These are phyloP conservation scores for Sturmia bella DNA, from an alignment of 2,888 invertebrate genomes.

Conservation along the genomic window DNA sequence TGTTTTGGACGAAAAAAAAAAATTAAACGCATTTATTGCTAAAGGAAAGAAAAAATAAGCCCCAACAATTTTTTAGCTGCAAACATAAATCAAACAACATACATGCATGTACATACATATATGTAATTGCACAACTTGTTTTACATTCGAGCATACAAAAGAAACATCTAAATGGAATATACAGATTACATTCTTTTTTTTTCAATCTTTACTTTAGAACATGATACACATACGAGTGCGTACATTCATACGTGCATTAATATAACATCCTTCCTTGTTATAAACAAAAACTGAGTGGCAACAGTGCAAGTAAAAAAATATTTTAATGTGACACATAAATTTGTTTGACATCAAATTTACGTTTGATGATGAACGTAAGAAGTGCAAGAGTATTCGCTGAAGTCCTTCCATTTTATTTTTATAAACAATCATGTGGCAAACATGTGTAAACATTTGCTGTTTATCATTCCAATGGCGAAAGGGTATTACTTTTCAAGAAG, in stretches of 20 bases:
- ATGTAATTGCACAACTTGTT: neutral
- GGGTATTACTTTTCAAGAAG: slow-evolving; percentile 23
- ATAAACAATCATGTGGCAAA: slow-evolving; percentile 42
- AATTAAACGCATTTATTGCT: neutral
- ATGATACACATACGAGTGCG: too few species aligned
- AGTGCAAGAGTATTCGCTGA: slow-evolving; percentile 38
- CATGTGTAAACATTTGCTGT: slow-evolving; percentile 45
- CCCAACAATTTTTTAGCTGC: slow-evolving; percentile 12
- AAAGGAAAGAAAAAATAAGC: neutral
- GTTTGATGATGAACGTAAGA: slow-evolving; percentile 6
- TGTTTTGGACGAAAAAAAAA: neutral
- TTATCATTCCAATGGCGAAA: neutral
- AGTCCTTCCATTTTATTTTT: slow-evolving; percentile 34
- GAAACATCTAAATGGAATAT: neutral
- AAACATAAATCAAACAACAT: slow-evolving; percentile 2
- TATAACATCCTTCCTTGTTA: neutral
- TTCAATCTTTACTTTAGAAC: neutral
- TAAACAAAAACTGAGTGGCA: slow-evolving; percentile 1
- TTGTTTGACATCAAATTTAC: slow-evolving; percentile 13
- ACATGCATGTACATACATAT: too few species aligned
- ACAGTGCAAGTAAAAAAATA: neutral
- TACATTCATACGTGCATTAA: neutral
- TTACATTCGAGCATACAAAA: neutral
- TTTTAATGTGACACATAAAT: slow-evolving; percentile 6
- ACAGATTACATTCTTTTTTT: too few species aligned